Conservation (phyloP, 1,140 invertebrate species). For the Agraylea sexmaculata region DNA sequence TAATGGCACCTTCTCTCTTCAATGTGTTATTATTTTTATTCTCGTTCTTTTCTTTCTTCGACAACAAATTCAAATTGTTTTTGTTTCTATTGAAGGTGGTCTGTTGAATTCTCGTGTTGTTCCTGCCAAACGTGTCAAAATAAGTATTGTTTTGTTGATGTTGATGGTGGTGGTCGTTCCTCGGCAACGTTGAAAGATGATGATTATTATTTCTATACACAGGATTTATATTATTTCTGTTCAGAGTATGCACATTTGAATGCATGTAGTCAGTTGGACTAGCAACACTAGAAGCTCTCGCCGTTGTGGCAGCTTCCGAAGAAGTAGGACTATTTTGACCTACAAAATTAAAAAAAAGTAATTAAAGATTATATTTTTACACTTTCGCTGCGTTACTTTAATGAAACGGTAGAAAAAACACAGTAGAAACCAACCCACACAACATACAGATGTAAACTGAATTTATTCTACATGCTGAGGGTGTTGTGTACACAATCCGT, state of each 20-base stretch:
- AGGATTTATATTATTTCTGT: slow-evolving; percentile 27
- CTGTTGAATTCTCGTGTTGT: slow-evolving; percentile 30
- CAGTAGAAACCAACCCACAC: too few relatives aligned
- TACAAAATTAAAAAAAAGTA: slow-evolving; percentile 25
- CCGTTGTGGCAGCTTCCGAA: slow-evolving; percentile 69
- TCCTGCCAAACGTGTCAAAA: slow-evolving; percentile 20
- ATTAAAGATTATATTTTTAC: slow-evolving; percentile 7
- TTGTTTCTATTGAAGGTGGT: slow-evolving; percentile 23
- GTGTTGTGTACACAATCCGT: too few relatives aligned
- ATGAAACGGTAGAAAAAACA: too few relatives aligned
- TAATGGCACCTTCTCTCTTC: slow-evolving; percentile 31
- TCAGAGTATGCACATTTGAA: slow-evolving; percentile 39
- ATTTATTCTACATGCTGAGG: too few relatives aligned
- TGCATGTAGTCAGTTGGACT: slow-evolving; percentile 27
- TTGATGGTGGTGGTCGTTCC: slow-evolving; percentile 40
- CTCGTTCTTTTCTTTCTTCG: slow-evolving; percentile 32
- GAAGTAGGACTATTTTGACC: slow-evolving; percentile 68
- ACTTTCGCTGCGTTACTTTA: too few relatives aligned
- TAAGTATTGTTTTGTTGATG: slow-evolving; percentile 27
- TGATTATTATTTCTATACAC: slow-evolving; percentile 24
- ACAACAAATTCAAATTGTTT: slow-evolving; percentile 25
- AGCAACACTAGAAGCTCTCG: slow-evolving; percentile 57
- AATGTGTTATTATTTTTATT: slow-evolving; percentile 27
- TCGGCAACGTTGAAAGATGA: slow-evolving; percentile 39
- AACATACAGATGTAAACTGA: too few relatives aligned